Evolutionary conservation across 2,797 vertebrate species (phyloP).

Genomic region (Glossophaga mutica): DNA sequence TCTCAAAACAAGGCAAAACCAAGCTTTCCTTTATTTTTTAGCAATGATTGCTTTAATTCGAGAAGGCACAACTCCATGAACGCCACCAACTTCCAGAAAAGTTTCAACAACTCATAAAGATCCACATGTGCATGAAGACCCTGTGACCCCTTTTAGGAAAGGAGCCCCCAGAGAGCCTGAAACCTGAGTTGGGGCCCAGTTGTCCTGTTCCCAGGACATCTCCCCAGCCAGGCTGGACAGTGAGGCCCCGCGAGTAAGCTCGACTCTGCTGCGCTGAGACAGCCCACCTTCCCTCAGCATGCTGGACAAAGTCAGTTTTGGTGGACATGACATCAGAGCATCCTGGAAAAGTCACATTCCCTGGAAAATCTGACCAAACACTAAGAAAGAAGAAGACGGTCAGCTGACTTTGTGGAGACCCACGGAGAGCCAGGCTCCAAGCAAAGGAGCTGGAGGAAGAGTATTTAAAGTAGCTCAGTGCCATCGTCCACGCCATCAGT

Average conservation of each 20-base stretch:
- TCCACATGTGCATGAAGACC: background rate
- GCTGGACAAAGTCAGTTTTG: background rate
- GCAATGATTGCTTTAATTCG: background rate
- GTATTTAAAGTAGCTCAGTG: background rate
- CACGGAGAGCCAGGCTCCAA: background rate
- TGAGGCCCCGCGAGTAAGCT: background rate
- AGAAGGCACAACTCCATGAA: background rate
- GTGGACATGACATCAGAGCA: background rate
- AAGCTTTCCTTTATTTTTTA: constrained; percentile 62
- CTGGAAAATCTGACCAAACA: background rate
- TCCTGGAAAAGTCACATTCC: background rate
- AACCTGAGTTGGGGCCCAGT: background rate
- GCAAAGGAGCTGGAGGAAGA: background rate
- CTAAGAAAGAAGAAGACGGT: background rate
- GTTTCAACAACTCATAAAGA: constrained; percentile 33
- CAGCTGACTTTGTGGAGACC: background rate
- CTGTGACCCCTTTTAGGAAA: background rate
- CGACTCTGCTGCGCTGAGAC: background rate
- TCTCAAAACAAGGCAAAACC: constrained; percentile 70
- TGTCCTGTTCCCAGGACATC: background rate
- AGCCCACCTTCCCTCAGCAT: background rate
- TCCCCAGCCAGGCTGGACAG: background rate
- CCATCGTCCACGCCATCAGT: accelerated
- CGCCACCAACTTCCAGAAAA: constrained; percentile 45
- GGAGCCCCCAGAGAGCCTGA: background rate